Base-by-base conservation (phyloP, 2,797 vertebrate genomes). In the Lycodopsis pacificus region DNA sequence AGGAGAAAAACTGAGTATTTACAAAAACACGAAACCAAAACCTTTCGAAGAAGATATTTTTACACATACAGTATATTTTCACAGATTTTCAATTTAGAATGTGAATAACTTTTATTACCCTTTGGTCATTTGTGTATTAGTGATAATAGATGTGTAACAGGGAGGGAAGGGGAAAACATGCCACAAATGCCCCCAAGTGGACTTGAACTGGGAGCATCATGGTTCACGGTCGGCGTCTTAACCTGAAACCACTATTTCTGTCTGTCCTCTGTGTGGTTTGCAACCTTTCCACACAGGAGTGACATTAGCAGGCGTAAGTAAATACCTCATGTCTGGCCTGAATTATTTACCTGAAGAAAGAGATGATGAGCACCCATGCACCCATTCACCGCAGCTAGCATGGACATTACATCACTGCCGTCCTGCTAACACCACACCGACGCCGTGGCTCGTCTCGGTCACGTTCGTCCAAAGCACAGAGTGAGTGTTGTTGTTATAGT, bases 301-400 rank as follows among this genome's bases (percentile, higher is more conserved):
- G 79, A 59, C 79, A 66, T 77, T 56, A 77, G 86, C 77, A 64
- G 80, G 73, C 12, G 86, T 89, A 91, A 91, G 88, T 61, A 42
- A 90, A 86, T 73, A 83, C 88, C 77, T 88, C 79, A 54, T 71
- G 79, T 85, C 66, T 49, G 58, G 14, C n/a, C 72, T 92, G 59
- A 92, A 92, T 92, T 86, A 92, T 92, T 92, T 64, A 92, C 66
- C 69, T 59, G 59, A 65, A 49, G 79, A 76, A 15, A 49, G 70
- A 79, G 42, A 56, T 54, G 74, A 20, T 65, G 65, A 75, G 65
- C 62, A 53, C 57, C 68, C 58, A 59, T 62, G 53, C 51, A 25
- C 32, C 20, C 42, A 17, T 32, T 48, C 74, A 66, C 30, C 0
- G 11, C 70, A 54, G 46, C 40, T 54, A n/a, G 80, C 22, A 0